Base-by-base conservation (phyloP, 2,888 invertebrate genomes). In the Ophion slaviceki region DNA sequence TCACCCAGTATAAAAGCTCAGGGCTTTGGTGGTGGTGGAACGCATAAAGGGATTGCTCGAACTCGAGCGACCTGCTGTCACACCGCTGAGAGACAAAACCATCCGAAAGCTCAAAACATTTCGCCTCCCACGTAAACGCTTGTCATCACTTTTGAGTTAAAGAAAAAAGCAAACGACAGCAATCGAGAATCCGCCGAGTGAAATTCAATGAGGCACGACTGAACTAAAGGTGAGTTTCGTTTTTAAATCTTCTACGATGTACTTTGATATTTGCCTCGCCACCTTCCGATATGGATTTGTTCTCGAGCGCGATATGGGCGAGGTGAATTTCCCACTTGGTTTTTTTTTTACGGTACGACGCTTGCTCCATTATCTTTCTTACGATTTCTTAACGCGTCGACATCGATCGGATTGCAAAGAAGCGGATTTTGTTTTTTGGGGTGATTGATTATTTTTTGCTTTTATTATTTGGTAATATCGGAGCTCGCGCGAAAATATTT, bases 1-100 rank as follows among this genome's bases (percentile, higher is more conserved):
- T 71, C 76, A 75, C 71, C 84, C 78, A 79, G 90, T 92, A 92
- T 92, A 92, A 91, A 92, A 92, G 89, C 87, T 85, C 78, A 61
- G 85, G 87, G 78, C 88, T 80, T 85, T 79, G 89, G 85, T 87
- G 88, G 86, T 87, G 88, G 88, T 88, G 89, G 88, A 84, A 88
- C 89, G 88, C 89, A 90, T 90, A 89, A 87, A 80, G 80, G 79
- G 59, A 86, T 79, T 78, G 68, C 76, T 47, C 72, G 68, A 85
- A 78, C 67, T 72, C 86, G 84, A 70, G 71, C 64, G 83, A 80
- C 85, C 72, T 45, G 78, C 75, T 61, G 64, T 66, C 62, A 36
- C 53, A 53, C 5, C 53, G 14, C 53, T 40, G 67, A 71, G n/a
- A 66, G n/a, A 70, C 11, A 71, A 79, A 62, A 70, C 32, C n/a